phyloP scores from a whole-genome alignment of 2,797 vertebrate genomes.

The Acanthornis magna region DNA sequence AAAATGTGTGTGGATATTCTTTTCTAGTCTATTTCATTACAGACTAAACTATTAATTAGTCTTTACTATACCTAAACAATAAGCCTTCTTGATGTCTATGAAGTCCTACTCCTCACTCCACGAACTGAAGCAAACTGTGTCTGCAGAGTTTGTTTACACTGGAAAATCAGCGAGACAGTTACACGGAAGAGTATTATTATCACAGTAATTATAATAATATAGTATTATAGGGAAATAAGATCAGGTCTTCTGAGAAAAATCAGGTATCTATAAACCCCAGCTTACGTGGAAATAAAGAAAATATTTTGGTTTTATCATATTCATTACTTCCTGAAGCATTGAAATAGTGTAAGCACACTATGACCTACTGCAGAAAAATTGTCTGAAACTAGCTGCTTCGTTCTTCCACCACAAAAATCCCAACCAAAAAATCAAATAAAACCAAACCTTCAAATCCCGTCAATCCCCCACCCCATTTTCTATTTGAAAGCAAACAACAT shows the following conservation, averaged over 20 bases:
- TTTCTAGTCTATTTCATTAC: background rate
- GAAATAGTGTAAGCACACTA: background rate
- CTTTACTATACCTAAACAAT: conserved; percentile 26
- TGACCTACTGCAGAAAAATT: background rate
- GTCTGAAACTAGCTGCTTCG: background rate
- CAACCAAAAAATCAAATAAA: background rate
- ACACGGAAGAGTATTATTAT: background rate
- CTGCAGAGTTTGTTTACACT: conserved; percentile 26
- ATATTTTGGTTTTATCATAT: background rate
- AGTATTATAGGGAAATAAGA: background rate
- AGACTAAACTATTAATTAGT: background rate
- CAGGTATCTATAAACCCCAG: background rate
- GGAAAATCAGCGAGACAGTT: background rate
- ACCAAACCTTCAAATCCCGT: background rate
- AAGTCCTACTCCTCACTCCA: background rate
- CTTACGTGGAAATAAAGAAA: background rate
- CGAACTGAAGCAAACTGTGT: background rate
- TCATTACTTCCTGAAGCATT: background rate
- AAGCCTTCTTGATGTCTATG: background rate
- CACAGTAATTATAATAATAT: background rate
- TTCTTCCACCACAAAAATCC: background rate
- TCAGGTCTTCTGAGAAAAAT: background rate
- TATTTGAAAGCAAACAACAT: background rate
- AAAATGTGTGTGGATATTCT: background rate
- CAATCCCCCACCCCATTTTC: background rate